Evolutionary conservation across 2,113 vertebrate species (phyloP).

Genomic region (Ictidomys tridecemlineatus): DNA sequence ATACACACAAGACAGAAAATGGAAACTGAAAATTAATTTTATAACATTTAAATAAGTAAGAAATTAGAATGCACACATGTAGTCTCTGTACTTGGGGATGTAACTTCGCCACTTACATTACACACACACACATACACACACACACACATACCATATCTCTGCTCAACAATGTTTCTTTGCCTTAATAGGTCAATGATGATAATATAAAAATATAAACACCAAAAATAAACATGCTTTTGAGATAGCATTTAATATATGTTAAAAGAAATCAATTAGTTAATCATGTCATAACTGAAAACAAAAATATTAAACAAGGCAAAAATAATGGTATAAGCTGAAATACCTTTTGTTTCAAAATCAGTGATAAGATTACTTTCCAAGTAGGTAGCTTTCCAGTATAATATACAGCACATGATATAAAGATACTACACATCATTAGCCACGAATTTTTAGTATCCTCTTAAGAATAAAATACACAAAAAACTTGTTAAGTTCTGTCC

Average conservation of each 20-base stretch:
- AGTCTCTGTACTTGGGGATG: background rate
- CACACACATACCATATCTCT: background rate
- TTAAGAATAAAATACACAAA: constrained; percentile 8
- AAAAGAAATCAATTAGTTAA: constrained; percentile 18
- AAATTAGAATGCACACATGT: background rate
- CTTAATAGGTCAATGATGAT: background rate
- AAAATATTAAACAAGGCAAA: background rate
- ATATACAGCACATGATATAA: background rate
- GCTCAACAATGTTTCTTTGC: constrained; percentile 42
- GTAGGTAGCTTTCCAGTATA: background rate
- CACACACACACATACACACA: background rate
- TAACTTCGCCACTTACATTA: background rate
- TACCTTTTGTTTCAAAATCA: constrained; percentile 46
- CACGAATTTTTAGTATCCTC: background rate
- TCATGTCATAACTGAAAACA: background rate
- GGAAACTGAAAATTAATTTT: background rate
- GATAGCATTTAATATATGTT: background rate
- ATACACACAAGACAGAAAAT: constrained; percentile 6
- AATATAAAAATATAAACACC: constrained; percentile 37
- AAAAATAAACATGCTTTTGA: constrained; percentile 62
- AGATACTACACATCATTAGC: background rate
- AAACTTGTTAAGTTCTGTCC: background rate
- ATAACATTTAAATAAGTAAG: background rate
- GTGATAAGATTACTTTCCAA: background rate
- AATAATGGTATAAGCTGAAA: background rate